Conservation (phyloP, 2,888 invertebrate species). For the Pyrrhia umbra region DNA sequence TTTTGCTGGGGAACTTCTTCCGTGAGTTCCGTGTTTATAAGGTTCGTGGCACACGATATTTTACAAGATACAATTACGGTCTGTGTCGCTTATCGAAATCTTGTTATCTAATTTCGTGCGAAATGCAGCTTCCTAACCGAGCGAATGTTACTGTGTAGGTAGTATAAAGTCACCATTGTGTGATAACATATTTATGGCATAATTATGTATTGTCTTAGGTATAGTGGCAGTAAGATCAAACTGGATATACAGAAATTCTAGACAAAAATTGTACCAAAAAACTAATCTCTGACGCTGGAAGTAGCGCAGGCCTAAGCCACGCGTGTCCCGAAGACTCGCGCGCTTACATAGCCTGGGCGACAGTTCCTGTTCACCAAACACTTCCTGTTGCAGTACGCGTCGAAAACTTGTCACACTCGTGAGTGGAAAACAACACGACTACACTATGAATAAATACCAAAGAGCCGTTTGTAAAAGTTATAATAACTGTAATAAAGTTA, state of each 20-base stretch:
- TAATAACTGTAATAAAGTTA: too few relatives aligned
- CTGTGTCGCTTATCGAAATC: background rate
- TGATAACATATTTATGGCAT: background rate
- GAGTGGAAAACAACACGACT: conserved; percentile 35
- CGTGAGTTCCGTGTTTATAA: conserved; percentile 64
- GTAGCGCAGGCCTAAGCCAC: conserved; percentile 2
- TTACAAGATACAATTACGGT: conserved; percentile 1
- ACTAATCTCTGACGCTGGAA: background rate
- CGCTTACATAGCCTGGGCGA: conserved; percentile 42
- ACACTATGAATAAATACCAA: conserved; percentile 1
- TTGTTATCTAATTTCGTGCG: background rate
- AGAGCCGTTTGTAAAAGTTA: background rate
- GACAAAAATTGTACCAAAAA: too few relatives aligned
- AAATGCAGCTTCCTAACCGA: background rate
- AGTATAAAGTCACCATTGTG: background rate
- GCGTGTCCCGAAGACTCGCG: conserved; percentile 10
- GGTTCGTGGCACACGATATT: conserved; percentile 33
- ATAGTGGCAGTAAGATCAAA: too few relatives aligned
- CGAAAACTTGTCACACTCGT: conserved; percentile 64
- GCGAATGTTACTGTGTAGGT: background rate
- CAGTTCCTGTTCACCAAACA: conserved; percentile 63
- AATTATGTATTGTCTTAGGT: background rate
- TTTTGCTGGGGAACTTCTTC: conserved; percentile 73
- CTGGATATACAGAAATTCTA: too few relatives aligned
- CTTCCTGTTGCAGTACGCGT: conserved; percentile 64